These are phyloP conservation scores for Pangasianodon gigas DNA, from an alignment of 2,113 vertebrate genomes.

Conservation along the genomic window DNA sequence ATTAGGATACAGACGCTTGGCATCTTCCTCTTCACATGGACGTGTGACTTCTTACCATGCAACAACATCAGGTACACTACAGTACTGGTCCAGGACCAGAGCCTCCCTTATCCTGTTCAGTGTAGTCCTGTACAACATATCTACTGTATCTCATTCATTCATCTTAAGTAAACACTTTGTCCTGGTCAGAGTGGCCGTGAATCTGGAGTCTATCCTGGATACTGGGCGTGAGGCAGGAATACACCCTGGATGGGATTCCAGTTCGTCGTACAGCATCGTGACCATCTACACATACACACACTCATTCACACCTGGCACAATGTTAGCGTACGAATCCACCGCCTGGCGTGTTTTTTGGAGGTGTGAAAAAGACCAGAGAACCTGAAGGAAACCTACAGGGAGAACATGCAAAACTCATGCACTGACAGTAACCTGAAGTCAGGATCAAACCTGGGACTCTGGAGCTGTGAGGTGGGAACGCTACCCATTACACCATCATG, in stretches of 20 bases:
- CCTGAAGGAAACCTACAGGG: neutral
- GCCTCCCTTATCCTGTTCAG: neutral
- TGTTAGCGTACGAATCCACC: neutral
- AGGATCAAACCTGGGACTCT: neutral
- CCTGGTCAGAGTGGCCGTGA: neutral
- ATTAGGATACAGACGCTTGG: conserved; percentile 12
- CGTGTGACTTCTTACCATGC: neutral
- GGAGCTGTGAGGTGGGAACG: no score
- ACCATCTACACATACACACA: neutral
- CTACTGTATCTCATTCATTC: neutral
- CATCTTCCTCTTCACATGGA: conserved; percentile 13
- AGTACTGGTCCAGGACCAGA: conserved; percentile 6
- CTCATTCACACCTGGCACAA: neutral
- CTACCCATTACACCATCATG: no score
- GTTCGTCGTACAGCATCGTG: neutral
- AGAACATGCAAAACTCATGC: neutral
- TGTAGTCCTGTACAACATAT: neutral
- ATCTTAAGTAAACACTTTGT: neutral
- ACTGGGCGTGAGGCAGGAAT: neutral
- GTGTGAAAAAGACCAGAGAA: neutral
- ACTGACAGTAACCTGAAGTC: neutral
- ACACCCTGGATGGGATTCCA: neutral
- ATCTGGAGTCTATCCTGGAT: neutral
- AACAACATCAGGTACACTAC: conserved; percentile 28
- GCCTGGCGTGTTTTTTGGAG: neutral